A percentile compares a stretch with the other conserved stretches of the same genome.
Conservation (phyloP, 2,113 vertebrate genomes). For the Isurus oxyrinchus region DNA sequence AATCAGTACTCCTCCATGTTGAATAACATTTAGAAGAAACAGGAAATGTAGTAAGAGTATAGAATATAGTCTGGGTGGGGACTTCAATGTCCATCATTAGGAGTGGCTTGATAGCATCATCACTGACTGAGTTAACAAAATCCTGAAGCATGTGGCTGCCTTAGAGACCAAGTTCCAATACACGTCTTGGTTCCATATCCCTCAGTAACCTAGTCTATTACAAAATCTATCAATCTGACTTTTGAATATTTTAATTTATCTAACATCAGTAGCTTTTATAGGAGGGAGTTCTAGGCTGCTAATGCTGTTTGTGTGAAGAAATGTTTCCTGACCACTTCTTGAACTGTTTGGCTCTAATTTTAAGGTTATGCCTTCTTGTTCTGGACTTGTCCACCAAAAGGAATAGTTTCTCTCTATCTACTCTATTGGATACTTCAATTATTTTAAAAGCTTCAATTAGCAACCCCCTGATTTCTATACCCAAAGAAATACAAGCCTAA, state of each 20-base stretch:
- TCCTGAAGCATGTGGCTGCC: background rate
- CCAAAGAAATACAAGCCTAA: background rate
- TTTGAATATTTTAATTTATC: background rate
- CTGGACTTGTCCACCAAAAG: background rate
- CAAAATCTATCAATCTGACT: background rate
- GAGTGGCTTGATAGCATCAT: background rate
- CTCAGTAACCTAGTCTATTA: background rate
- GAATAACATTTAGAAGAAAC: background rate
- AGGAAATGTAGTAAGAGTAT: background rate
- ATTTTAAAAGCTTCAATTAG: background rate
- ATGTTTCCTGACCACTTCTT: background rate
- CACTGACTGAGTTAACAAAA: background rate
- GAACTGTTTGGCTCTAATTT: background rate
- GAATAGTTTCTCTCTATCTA: background rate
- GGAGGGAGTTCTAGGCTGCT: background rate
- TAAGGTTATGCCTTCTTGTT: no score
- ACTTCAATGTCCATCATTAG: background rate
- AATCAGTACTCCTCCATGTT: background rate
- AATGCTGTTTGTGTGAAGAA: background rate
- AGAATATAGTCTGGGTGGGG: background rate
- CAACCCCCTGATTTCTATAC: background rate
- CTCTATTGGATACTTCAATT: background rate
- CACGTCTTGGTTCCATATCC: background rate
- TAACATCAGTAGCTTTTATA: background rate
- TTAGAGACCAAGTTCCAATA: background rate